These are phyloP conservation scores for Hirtodrosophila histrioides DNA, from an alignment of 2,888 invertebrate species.

Conservation along the genomic window DNA sequence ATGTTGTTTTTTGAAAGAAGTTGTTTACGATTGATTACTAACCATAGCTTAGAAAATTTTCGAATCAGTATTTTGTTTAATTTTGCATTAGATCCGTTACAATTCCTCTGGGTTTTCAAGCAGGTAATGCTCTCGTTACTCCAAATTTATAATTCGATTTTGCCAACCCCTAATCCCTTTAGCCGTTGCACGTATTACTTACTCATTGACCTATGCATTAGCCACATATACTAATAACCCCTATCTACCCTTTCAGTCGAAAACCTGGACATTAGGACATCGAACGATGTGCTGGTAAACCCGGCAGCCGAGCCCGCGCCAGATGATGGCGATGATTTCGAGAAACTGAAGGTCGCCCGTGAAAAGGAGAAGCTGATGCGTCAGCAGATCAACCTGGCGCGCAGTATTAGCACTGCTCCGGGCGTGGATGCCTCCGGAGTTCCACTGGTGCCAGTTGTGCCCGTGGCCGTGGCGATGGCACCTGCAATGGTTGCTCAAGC, in stretches of 20 bases:
- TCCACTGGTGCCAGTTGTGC: slow-evolving; percentile 26
- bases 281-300: slow-evolving; percentile 61
- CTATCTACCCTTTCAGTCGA: slow-evolving; percentile 71
- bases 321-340: slow-evolving; percentile 88
- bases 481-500: slow-evolving; percentile 31
- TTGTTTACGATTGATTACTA: slow-evolving; percentile 27
- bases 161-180: slow-evolving; percentile 40
- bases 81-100: slow-evolving; percentile 1
- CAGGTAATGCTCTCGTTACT: slow-evolving; percentile 16
- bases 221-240: slow-evolving; percentile 3
- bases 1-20: slow-evolving; percentile 7
- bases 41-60: slow-evolving; percentile 34
- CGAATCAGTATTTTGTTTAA: slow-evolving; percentile 30
- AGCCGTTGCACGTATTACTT: slow-evolving; percentile 53
- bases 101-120: slow-evolving; percentile 3
- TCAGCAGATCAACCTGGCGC: slow-evolving; percentile 87
- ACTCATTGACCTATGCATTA: slow-evolving; percentile 5
- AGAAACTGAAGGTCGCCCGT: slow-evolving; percentile 88
- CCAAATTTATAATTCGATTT: slow-evolving; percentile 27
- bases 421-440: slow-evolving; percentile 62
- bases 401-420: slow-evolving; percentile 84
- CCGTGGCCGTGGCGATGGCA: slow-evolving; percentile 19
- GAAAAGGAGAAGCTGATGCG: slow-evolving; percentile 89
- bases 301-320: slow-evolving; percentile 43
- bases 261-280: slow-evolving; percentile 77